Conservation (phyloP, 2,797 vertebrate genomes). For the Sarcophilus harrisii region DNA sequence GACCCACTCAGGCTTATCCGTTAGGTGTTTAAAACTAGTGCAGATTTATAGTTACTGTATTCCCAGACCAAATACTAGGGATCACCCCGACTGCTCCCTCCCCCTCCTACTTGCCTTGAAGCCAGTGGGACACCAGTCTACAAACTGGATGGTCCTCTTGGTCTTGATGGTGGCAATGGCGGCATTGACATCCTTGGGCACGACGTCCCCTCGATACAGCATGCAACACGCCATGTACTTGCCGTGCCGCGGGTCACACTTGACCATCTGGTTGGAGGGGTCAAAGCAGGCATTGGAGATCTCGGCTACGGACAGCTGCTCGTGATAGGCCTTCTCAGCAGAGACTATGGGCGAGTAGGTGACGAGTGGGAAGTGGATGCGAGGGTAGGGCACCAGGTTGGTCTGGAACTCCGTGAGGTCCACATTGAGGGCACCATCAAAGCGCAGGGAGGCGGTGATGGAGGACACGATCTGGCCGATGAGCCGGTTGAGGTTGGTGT, state of each 20-base stretch:
- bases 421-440: slow-evolving; percentile 91
- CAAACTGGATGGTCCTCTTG: slow-evolving; percentile 85
- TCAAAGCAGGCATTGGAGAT: slow-evolving; percentile 92
- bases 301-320: slow-evolving; percentile 90
- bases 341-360: slow-evolving; percentile 92
- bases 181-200: slow-evolving; percentile 86
- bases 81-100: no score
- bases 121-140: slow-evolving; percentile 92
- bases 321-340: slow-evolving; percentile 90
- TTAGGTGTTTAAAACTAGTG: neutral
- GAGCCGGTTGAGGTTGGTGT: slow-evolving; percentile 91
- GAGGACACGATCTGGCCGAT: slow-evolving; percentile 92
- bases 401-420: slow-evolving; percentile 93
- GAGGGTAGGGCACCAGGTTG: slow-evolving; percentile 91
- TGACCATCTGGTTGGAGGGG: slow-evolving; percentile 92
- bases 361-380: slow-evolving; percentile 91
- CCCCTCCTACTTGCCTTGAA: slow-evolving; percentile 87
- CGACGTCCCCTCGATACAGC: slow-evolving; percentile 85
- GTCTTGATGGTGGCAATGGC: slow-evolving; percentile 86
- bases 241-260: slow-evolving; percentile 90
- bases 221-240: slow-evolving; percentile 93
- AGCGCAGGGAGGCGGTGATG: slow-evolving; percentile 90
- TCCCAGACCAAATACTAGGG: neutral
- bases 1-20: neutral
- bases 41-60: neutral